phyloP scores from a whole-genome alignment of 2,888 invertebrate species.

The Chironomus riparius region DNA sequence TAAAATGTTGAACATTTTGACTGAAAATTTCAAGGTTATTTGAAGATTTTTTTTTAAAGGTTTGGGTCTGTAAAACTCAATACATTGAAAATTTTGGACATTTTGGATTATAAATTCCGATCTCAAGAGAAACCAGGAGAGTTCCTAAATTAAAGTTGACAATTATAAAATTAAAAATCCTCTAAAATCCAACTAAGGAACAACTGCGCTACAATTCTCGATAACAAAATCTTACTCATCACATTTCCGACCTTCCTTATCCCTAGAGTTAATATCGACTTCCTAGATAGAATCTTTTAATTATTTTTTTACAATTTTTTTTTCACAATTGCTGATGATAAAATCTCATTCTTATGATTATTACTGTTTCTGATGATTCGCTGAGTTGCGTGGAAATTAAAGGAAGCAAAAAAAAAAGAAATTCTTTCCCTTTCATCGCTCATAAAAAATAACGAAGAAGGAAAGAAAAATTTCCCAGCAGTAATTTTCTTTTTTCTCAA shows the following conservation, averaged over 20 bases:
- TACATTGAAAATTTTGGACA: no score
- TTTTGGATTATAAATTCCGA: no score
- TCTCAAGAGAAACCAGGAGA: no score
- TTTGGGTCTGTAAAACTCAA: no score
- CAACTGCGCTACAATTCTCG: no score
- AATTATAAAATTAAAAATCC: no score
- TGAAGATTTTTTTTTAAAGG: background rate
- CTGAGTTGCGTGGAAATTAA: constrained; percentile 16
- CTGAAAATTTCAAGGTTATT: no score
- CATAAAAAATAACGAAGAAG: background rate
- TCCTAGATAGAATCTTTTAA: constrained; percentile 22
- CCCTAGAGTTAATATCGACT: background rate
- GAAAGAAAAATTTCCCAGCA: background rate
- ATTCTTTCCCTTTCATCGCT: background rate
- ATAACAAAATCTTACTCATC: no score
- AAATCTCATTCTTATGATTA: constrained; percentile 26
- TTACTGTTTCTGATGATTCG: constrained; percentile 18
- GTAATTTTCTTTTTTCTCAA: no score
- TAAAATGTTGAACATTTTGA: background rate
- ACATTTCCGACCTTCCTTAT: no score
- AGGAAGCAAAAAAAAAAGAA: background rate
- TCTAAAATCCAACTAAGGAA: no score
- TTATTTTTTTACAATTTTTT: constrained; percentile 19
- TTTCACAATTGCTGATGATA: constrained; percentile 5
- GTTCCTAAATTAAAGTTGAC: no score